A percentile compares a stretch with the other conserved stretches of the same genome.
These are phyloP conservation scores for Ophonus ardosiacus DNA, from an alignment of 2,888 invertebrate genomes.

Conservation along the genomic window DNA sequence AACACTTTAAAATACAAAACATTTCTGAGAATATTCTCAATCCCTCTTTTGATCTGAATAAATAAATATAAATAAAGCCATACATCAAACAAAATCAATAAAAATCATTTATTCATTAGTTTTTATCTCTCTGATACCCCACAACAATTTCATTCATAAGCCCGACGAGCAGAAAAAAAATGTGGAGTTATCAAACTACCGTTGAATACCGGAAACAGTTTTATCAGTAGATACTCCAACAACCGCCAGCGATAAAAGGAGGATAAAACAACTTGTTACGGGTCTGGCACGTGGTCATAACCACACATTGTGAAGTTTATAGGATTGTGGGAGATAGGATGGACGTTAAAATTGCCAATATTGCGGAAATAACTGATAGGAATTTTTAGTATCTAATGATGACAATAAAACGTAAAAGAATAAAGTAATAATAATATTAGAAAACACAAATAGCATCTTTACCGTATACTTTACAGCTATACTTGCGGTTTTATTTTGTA, in stretches of 20 bases:
- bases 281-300: constrained; percentile 23
- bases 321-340: constrained; percentile 3
- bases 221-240: constrained; percentile 41
- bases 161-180: neutral
- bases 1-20: neutral
- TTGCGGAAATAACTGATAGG: constrained; percentile 4
- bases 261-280: constrained; percentile 36
- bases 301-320: constrained; percentile 17
- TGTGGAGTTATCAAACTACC: constrained; percentile 18
- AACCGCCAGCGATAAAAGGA: constrained; percentile 12
- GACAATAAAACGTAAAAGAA: no score
- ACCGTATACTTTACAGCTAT: no score
- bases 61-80: constrained; percentile 9
- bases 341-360: neutral
- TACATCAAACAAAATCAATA: constrained; percentile 19
- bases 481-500: no score
- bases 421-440: no score
- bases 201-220: constrained; percentile 39
- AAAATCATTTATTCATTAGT: constrained; percentile 33
- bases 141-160: constrained; percentile 41
- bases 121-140: neutral
- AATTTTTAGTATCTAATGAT: neutral
- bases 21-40: neutral
- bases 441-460: no score
- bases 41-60: constrained; percentile 1